Conservation (phyloP, 2,797 vertebrate species). For the Xerus rutilus region DNA sequence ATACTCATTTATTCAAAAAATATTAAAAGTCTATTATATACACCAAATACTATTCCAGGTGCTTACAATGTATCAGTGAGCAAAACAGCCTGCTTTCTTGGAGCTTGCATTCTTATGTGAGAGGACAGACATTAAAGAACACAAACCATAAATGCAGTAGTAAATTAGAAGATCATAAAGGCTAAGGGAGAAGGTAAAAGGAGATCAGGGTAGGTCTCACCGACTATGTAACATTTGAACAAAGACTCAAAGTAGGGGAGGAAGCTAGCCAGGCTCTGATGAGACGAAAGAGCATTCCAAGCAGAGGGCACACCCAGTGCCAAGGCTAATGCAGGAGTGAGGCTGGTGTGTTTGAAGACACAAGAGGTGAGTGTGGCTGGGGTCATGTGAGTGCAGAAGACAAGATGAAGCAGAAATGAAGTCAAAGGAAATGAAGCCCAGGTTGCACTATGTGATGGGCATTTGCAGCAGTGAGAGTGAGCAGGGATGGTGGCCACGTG, state of each 20-base stretch:
- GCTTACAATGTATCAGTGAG: background rate
- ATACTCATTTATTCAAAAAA: background rate
- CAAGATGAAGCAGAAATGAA: background rate
- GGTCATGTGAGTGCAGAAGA: background rate
- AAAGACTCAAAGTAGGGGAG: background rate
- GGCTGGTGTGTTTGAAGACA: background rate
- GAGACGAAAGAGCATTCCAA: background rate
- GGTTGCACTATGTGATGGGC: fast-evolving
- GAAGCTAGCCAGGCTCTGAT: background rate
- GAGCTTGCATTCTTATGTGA: background rate
- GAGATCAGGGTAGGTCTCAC: background rate
- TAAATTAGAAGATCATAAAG: background rate
- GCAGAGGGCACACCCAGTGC: background rate
- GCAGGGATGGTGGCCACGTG: fast-evolving
- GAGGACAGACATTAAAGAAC: background rate
- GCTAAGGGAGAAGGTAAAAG: background rate
- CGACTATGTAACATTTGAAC: background rate
- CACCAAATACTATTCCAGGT: background rate
- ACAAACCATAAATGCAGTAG: background rate
- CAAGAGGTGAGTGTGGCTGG: background rate
- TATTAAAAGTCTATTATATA: background rate
- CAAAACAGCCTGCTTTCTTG: background rate
- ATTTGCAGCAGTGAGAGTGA: background rate
- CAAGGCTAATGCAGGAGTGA: background rate
- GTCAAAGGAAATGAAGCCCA: background rate